Evolutionary conservation across 2,113 vertebrate genomes (phyloP), one percentile per base, ranked within the genome.

Genomic region (Datnioides undecimradiatus): DNA sequence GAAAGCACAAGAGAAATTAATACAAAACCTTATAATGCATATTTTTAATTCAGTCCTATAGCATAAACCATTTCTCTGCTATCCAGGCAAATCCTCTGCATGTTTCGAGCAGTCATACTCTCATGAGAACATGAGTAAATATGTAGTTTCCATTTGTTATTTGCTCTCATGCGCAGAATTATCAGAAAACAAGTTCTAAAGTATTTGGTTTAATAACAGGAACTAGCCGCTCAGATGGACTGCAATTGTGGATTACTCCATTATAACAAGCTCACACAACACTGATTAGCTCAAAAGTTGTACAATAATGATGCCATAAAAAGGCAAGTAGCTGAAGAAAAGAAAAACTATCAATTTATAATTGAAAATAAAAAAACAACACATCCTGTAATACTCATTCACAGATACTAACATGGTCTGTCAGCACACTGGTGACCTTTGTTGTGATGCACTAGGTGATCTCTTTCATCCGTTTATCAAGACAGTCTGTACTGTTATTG

Each of bases 401-500:
- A 21, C 16, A 52, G 5, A 40, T 8, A 10, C 21, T 10, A 45
- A 5, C 13, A 17, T 31, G 16, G 12, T 27, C 46, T 60, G 8
- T 43, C 5, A 5, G 27, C 12, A 58, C 27, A 45, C n/a, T 16
- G 12, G 36, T 55, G n/a, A 59, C 21, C n/a, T n/a, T n/a, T n/a
- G n/a, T n/a, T n/a, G n/a, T n/a, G n/a, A n/a, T n/a, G n/a, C n/a
- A n/a, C n/a, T n/a, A n/a, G n/a, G n/a, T n/a, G n/a, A n/a, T n/a
- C n/a, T n/a, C n/a, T n/a, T n/a, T n/a, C n/a, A n/a, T n/a, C n/a
- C n/a, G n/a, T n/a, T n/a, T n/a, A n/a, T n/a, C n/a, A n/a, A n/a
- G 11, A 72, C 68, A 66, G 12, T 8, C 13, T 63, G 57, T 79
- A 34, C 55, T 40, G 25, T 25, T 60, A 13, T 23, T 45, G 52